Conservation (phyloP, 2,113 vertebrate genomes). For the Progne subis region DNA sequence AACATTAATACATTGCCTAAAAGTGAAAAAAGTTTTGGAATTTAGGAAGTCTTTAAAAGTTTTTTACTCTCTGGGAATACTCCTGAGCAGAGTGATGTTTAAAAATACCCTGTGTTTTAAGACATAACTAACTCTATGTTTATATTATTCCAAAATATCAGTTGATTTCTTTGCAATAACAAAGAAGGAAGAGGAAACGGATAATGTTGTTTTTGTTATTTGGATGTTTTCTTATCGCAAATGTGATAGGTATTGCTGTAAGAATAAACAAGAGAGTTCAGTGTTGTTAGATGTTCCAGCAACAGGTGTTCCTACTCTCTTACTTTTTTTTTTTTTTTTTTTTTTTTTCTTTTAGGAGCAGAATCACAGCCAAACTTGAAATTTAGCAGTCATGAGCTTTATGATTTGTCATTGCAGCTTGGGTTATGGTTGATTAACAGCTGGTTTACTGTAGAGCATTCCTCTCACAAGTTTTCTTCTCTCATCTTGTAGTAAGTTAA, state of each 20-base stretch:
- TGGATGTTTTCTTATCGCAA: conserved; percentile 54
- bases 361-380: conserved; percentile 44
- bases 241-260: conserved; percentile 14
- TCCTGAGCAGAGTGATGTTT: neutral
- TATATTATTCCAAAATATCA: neutral
- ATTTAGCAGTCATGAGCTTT: conserved; percentile 52
- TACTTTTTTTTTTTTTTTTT: conserved; percentile 1
- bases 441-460: conserved; percentile 21
- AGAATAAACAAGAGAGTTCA: conserved; percentile 28
- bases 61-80: neutral
- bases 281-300: conserved; percentile 9
- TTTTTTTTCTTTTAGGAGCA: conserved; percentile 39
- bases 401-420: conserved; percentile 3
- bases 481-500: neutral
- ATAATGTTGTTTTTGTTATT: conserved; percentile 16
- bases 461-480: neutral
- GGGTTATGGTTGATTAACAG: conserved; percentile 12
- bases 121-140: neutral
- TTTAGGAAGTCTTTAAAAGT: neutral
- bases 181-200: conserved; percentile 19
- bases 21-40: neutral
- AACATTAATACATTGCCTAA: neutral
- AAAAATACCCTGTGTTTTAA: neutral
- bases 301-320: conserved; percentile 40
- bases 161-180: conserved; percentile 22